Evolutionary conservation across 1,140 invertebrate species (phyloP), one percentile per base, ranked within the genome.

Genomic region (Propsilocerus akamusi): DNA sequence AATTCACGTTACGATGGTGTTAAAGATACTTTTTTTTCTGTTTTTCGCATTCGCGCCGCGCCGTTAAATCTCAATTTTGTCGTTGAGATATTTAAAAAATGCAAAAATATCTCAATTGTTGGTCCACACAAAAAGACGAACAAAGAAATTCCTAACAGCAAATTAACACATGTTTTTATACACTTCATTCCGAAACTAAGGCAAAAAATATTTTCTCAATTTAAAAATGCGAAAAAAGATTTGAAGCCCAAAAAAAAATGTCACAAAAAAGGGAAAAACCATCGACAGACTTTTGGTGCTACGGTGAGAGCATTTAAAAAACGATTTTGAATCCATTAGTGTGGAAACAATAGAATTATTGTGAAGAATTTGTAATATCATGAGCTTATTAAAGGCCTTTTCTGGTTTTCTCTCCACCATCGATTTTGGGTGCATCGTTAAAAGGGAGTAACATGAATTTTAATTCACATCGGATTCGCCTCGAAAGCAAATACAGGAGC

Each of bases 101-200:
- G 34, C 34, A 20, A 41, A 41, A 41, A 41, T 41, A 41, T 41
- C 34, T 41, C 34, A 41, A 41, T 41, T 41, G 17, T 41, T n/a
- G n/a, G n/a, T n/a, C n/a, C n/a, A n/a, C n/a, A n/a, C n/a, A n/a
- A 41, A 41, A 14, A 20, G 34, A 14, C 34, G 34, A 41, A 41
- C 14, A 20, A 41, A 41, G 22, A 17, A 14, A 41, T 41, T 41
- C 34, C 34, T 20, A 41, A 41, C 14, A 20, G 22, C 34, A 41
- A 41, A 41, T 41, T 41, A 41, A 41, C 34, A 41, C 34, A 41
- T 41, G 34, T 41, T 41, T 41, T n/a, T n/a, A n/a, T n/a, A n/a
- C n/a, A 41, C 34, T 41, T 41, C 22, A 8, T 30, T 30, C 7
- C 10, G 34, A 17, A 17, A 41, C 34, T 20, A 17, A 41, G 14